Percentiles rank a stretch among this genome's conserved stretches.
Evolutionary conservation across 2,888 invertebrate species (phyloP).

Genomic region (Dryobota labecula): DNA sequence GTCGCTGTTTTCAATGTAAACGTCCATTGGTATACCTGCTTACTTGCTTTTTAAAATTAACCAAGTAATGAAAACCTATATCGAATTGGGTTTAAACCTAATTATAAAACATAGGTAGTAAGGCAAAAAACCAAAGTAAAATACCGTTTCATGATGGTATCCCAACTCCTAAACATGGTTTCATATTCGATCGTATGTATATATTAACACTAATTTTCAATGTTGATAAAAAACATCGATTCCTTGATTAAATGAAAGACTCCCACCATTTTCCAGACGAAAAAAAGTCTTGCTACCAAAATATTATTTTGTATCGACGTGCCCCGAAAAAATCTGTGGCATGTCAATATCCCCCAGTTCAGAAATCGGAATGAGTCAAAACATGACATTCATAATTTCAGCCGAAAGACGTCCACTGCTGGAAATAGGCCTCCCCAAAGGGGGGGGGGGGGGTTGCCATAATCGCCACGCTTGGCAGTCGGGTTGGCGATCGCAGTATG

Average conservation of each 20-base stretch:
- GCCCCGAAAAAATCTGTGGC: slow-evolving; percentile 5
- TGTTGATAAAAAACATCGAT: slow-evolving; percentile 4
- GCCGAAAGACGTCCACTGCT: too few species aligned
- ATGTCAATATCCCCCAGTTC: slow-evolving; percentile 17
- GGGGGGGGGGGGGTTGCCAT: too few species aligned
- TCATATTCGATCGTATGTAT: not conserved
- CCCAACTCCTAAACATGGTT: not conserved
- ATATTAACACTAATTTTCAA: not conserved
- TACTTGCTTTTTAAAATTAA: slow-evolving; percentile 19
- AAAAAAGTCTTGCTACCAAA: slow-evolving; percentile 12
- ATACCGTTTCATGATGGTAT: not conserved
- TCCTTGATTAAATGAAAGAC: slow-evolving; percentile 4
- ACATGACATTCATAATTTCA: too few species aligned
- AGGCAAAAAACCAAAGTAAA: not conserved
- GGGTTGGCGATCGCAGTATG: too few species aligned
- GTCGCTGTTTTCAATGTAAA: slow-evolving; percentile 30
- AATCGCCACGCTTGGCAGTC: too few species aligned
- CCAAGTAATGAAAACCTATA: not conserved
- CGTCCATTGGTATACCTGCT: not conserved
- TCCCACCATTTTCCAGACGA: slow-evolving; percentile 12
- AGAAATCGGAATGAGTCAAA: slow-evolving; percentile 18
- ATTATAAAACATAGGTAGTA: not conserved
- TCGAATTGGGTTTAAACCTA: not conserved
- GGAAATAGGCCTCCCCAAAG: too few species aligned
- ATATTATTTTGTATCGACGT: slow-evolving; percentile 20